A percentile compares a stretch with the other conserved stretches of the same genome.
Evolutionary conservation across 2,113 vertebrate genomes (phyloP).

Genomic region (Saccopteryx bilineata): DNA sequence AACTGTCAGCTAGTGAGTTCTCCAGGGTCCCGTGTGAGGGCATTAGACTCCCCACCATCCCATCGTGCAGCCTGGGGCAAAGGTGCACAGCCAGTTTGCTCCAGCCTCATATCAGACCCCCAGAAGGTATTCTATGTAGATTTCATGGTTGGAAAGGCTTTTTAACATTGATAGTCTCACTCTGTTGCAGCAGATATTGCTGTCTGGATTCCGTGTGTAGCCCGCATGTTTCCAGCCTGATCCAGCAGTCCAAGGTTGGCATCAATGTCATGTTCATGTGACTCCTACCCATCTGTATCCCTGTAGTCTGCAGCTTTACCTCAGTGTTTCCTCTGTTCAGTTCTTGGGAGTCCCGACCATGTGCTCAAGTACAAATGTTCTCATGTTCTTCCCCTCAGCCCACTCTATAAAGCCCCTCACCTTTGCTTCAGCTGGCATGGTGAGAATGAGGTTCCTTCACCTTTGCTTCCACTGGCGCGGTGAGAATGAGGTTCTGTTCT

Average conservation of each 20-base stretch:
- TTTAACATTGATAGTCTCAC: rapidly evolving
- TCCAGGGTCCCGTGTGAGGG: rapidly evolving
- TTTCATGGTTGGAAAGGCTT: neutral
- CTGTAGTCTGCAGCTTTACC: neutral
- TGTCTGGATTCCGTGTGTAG: neutral
- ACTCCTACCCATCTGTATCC: no score
- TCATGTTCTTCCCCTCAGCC: neutral
- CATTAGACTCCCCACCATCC: rapidly evolving
- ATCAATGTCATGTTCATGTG: rapidly evolving
- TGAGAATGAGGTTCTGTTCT: neutral
- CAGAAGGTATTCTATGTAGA: neutral
- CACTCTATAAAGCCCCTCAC: rapidly evolving
- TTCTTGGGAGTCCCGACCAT: neutral
- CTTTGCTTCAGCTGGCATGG: neutral
- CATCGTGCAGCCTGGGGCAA: rapidly evolving
- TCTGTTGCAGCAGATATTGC: rapidly evolving
- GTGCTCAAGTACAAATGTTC: no score
- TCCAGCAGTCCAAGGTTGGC: neutral
- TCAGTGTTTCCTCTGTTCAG: neutral
- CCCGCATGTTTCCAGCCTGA: rapidly evolving
- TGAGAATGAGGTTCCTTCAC: neutral
- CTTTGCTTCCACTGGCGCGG: neutral
- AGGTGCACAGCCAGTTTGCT: rapidly evolving
- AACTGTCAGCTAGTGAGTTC: rapidly evolving
- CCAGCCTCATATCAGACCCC: neutral